Evolutionary conservation across 2,113 vertebrate species (phyloP), one percentile per base, ranked within the genome.

Genomic region (Alethe diademata): DNA sequence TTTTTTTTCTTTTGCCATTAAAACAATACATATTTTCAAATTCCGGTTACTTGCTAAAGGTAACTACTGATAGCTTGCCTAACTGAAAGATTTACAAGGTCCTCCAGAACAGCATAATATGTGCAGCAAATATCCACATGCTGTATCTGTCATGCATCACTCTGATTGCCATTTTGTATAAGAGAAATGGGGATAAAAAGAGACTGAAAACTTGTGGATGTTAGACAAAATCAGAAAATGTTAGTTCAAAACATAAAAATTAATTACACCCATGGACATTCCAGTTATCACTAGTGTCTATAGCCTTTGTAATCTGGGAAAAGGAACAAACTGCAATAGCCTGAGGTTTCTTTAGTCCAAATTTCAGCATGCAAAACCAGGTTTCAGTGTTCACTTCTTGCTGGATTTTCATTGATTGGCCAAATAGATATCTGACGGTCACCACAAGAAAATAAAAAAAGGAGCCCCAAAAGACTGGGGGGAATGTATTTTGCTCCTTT

Each of bases 401-500:
- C 11, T 75, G 31, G 9, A 61, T 90, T 78, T 78, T 74, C 42
- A 62, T 2, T n/a, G 4, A 35, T 14, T 38, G 15, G 9, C 7
- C 10, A 78, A 31, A 56, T 16, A 0, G 35, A 19, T 33, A 35
- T 25, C 23, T 42, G 22, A 40, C 31, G 11, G 8, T 35, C 14
- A 54, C 17, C 35, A 62, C 6, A 42, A 6, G 6, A 75, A 67
- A 25, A 25, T n/a, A 12, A 50, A 62, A 62, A 57, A 23, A 57
- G 31, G 6, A 86, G 72, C 1, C 0, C 12, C 16, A 57, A 86
- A 48, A 28, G 2, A 36, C 4, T 45, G 1, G 0, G 2, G 14
- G 2, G 1, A 40, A 3, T 19, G 8, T 50, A 25, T 26, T 62
- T 57, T 36, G 4, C 19, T n/a, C 2, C 5, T 51, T 51, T 28